phyloP scores from a whole-genome alignment of 2,888 invertebrate species.

The Epinotia bilunana region DNA sequence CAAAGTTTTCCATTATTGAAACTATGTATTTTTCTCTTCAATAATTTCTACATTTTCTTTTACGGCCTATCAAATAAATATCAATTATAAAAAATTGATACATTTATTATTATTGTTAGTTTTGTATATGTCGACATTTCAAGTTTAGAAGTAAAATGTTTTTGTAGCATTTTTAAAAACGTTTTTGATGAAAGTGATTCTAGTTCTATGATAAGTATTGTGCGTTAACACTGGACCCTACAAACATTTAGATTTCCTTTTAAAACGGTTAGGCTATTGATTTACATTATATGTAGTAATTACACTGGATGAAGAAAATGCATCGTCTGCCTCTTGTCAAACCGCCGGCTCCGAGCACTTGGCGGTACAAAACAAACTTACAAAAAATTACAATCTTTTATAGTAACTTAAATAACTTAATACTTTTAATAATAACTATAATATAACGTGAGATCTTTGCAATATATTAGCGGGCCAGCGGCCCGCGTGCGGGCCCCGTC shows the following conservation, averaged over 20 bases:
- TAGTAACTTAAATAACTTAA: slow-evolving; percentile 85
- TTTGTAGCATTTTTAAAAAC: slow-evolving; percentile 72
- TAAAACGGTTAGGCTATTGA: slow-evolving; percentile 81
- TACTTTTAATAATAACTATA: slow-evolving; percentile 83
- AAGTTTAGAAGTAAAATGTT: slow-evolving; percentile 77
- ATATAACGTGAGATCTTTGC: slow-evolving; percentile 84
- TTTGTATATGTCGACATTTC: slow-evolving; percentile 78
- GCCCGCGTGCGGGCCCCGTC: slow-evolving; percentile 17
- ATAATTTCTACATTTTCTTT: slow-evolving; percentile 80
- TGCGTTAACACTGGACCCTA: slow-evolving; percentile 85
- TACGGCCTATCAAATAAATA: slow-evolving; percentile 82
- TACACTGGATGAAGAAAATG: slow-evolving; percentile 82
- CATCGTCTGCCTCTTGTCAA: slow-evolving; percentile 50
- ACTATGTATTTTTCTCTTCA: slow-evolving; percentile 81
- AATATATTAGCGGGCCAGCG: slow-evolving; percentile 56
- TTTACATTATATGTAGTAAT: slow-evolving; percentile 78
- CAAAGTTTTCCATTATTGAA: slow-evolving; percentile 73
- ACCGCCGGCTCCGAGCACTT: slow-evolving; percentile 58
- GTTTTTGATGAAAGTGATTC: slow-evolving; percentile 79
- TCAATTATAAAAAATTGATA: slow-evolving; percentile 84
- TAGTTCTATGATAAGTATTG: slow-evolving; percentile 80
- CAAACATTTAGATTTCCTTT: slow-evolving; percentile 82
- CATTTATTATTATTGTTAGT: slow-evolving; percentile 79
- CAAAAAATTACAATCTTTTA: slow-evolving; percentile 79
- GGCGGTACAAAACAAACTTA: slow-evolving; percentile 79